Evolutionary conservation across 2,113 vertebrate species (phyloP), one percentile per base, ranked within the genome.

Genomic region (Labeo catla): DNA sequence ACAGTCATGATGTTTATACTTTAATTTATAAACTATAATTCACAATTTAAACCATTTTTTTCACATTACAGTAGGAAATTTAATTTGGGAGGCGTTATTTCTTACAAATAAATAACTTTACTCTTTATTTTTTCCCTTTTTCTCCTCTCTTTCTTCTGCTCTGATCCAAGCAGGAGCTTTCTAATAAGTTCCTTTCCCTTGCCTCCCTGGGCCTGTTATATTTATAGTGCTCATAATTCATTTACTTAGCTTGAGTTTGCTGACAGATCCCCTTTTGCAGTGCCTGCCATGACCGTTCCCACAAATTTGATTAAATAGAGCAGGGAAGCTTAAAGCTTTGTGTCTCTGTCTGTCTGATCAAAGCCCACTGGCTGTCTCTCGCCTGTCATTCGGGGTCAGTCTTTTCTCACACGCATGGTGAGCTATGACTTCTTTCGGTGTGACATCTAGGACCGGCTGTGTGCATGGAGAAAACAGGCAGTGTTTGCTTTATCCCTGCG

Each of bases 191-290:
- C 57, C 34, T 76, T 84, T 88, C 21, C 50, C 36, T 39, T 52
- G 68, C 86, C 83, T 86, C 66, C 81, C 73, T 54, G 76, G 83
- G 28, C 76, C 83, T 88, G 89, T 89, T 83, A 84, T 91, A 86
- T 90, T 84, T 83, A 81, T 87, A 73, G 85, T 88, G 86, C 86
- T 89, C 81, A 86, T 87, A 90, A 91, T 91, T 89, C 86, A 88
- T 88, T 85, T 79, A 66, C 82, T 89, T 83, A 85, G 82, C 65
- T 63, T 76, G 81, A 84, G 73, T 86, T 91, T 88, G 70, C 87
- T 88, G 89, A 91, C 91, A 89, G 90, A 89, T 90, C 79, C 78
- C 15, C 77, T 86, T 80, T 89, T 88, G 86, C 84, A 28, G 82
- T 59, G 77, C 36, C 72, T 76, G 52, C 2, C 87, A 74, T 61